phyloP scores from a whole-genome alignment of 2,113 vertebrate species.

The Saccopteryx bilineata region DNA sequence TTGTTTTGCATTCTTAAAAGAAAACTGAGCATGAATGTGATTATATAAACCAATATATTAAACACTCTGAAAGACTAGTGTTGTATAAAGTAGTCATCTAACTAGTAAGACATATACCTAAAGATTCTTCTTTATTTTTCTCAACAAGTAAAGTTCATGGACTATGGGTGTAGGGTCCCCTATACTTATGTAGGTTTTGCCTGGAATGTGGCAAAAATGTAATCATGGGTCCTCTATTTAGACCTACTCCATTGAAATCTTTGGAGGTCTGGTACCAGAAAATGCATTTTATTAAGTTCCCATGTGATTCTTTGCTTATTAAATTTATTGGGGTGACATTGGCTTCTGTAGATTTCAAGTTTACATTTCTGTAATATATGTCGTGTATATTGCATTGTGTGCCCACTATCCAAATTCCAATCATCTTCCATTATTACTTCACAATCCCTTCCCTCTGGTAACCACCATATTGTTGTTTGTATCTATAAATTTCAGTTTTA shows the following conservation, averaged over 20 bases:
- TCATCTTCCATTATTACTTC: background rate
- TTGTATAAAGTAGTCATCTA: background rate
- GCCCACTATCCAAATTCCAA: background rate
- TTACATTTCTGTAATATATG: background rate
- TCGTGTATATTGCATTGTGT: background rate
- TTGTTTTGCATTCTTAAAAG: background rate
- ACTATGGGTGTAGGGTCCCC: background rate
- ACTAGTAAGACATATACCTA: background rate
- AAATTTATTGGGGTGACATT: background rate
- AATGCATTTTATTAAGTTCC: conserved; percentile 59
- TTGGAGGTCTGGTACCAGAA: background rate
- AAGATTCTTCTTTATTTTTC: conserved; percentile 29
- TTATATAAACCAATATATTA: conserved; percentile 6
- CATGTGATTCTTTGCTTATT: background rate
- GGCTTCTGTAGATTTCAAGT: background rate
- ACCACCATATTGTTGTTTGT: background rate
- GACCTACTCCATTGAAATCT: conserved; percentile 36
- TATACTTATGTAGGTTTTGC: too few relatives aligned
- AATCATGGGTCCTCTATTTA: conserved; percentile 27
- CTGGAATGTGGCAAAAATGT: background rate
- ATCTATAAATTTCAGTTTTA: background rate
- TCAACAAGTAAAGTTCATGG: conserved; percentile 5
- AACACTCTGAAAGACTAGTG: background rate
- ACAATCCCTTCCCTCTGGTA: background rate
- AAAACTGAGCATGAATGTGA: conserved; percentile 5